These are phyloP conservation scores for Falco rusticolus DNA, from an alignment of 2,797 vertebrate genomes.

Conservation along the genomic window DNA sequence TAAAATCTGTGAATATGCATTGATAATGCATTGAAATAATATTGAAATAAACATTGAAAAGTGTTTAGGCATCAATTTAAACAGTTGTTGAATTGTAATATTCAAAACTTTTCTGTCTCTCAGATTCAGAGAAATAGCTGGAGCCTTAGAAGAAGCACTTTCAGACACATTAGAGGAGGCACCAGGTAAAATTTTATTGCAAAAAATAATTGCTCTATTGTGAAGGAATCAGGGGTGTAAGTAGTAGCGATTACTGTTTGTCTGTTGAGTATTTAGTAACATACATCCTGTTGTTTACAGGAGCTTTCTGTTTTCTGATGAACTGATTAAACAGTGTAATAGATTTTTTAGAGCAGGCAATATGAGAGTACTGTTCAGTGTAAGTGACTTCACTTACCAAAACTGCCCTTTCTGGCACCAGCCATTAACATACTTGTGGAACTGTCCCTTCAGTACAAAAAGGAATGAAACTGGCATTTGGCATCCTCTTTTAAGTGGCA, in stretches of 20 bases:
- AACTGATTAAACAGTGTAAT: not conserved
- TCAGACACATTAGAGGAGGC: constrained; percentile 84
- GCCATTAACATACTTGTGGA: not conserved
- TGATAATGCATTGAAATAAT: not conserved
- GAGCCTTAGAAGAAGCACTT: constrained; percentile 88
- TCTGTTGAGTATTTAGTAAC: not conserved
- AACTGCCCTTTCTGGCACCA: not conserved
- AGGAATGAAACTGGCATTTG: not conserved
- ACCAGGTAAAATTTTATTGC: constrained; percentile 80
- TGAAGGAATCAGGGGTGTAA: not conserved
- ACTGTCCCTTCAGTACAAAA: not conserved
- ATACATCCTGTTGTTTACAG: rapidly evolving
- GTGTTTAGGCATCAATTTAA: not conserved
- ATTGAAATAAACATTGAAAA: not conserved
- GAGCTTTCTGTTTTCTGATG: not conserved
- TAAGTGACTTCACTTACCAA: not conserved
- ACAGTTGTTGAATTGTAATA: not conserved
- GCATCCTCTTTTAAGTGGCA: not conserved
- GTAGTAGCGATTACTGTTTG: not conserved
- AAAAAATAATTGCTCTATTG: not conserved
- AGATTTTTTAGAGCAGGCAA: not conserved
- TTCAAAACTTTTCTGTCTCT: not conserved
- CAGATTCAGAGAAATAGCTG: constrained; percentile 95
- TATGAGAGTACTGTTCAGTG: not conserved
- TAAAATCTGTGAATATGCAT: not conserved